A percentile compares a stretch with the other conserved stretches of the same genome.
Conservation (phyloP, 2,113 vertebrate species). For the Cebidichthys violaceus region DNA sequence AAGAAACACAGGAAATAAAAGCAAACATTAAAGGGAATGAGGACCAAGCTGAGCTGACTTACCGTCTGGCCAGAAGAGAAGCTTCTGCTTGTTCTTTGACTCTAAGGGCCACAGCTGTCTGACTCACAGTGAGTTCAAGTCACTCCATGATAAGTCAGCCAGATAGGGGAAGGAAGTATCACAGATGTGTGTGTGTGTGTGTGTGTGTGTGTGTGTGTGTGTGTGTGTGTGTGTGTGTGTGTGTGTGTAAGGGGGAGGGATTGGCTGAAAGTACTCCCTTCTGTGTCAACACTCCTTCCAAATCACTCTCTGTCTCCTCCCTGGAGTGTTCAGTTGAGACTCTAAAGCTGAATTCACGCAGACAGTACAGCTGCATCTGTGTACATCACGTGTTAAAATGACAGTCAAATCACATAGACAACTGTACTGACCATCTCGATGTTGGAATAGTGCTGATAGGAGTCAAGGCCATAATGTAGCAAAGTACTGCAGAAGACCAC, state of each 20-base stretch:
- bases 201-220: slow-evolving; percentile 6
- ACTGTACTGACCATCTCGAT: background rate
- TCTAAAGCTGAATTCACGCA: background rate
- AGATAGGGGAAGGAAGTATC: slow-evolving; percentile 18
- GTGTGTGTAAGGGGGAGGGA: background rate
- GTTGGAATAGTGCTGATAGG: background rate
- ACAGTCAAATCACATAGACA: background rate
- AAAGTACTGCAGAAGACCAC: no score
- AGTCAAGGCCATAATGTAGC: background rate
- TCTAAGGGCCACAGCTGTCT: slow-evolving; percentile 21
- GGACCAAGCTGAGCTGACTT: slow-evolving; percentile 23
- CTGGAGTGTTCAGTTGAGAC: background rate
- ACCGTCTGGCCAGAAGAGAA: background rate
- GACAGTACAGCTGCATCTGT: background rate
- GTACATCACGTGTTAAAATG: background rate
- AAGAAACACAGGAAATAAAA: background rate
- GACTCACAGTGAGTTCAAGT: slow-evolving; percentile 31
- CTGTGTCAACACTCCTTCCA: background rate
- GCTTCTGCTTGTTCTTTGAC: slow-evolving; percentile 13
- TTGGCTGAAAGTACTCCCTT: background rate
- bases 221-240: background rate
- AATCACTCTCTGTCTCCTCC: background rate
- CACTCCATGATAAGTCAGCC: slow-evolving; percentile 42
- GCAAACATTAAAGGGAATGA: slow-evolving; percentile 1
- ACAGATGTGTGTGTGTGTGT: background rate